Base-by-base conservation (phyloP, 2,797 vertebrate genomes). In the Crocodylus rhombifer region DNA sequence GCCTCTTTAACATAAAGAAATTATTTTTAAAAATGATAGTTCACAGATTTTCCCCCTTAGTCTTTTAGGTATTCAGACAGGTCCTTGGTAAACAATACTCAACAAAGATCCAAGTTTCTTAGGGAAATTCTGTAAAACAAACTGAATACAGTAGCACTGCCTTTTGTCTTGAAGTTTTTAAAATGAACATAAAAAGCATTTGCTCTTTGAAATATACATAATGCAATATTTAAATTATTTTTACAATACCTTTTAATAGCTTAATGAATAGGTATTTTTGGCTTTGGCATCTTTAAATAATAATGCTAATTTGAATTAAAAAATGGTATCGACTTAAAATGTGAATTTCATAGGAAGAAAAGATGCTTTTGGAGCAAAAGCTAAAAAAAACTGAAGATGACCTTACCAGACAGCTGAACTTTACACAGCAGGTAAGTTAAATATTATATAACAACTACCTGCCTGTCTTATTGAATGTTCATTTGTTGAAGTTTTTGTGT, bases 301-400 rank as follows among this genome's bases (percentile, higher is more conserved):
- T 23, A 65, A 75, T 65, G 23, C 33, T 55, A 61, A 83, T 79
- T 21, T 75, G 23, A 33, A 36, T 61, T 42, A 25, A 15, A 79
- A 20, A 14, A 14, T 78, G 61, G 10, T n/a, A 80, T 88, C 93
- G 56, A 88, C 73, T 77, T 75, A 14, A 58, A 82, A 30, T 95
- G 55, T 84, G 33, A 21, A 36, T 97, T 96, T 96, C 82, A 16
- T 84, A 99, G 99, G 98, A 98, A 74, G 99, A 99, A 96, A 99
- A 99, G 92, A 95, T 95, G 21, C 90, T 94, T 1, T 86, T 99
- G 77, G 98, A 99, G 74, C 96, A 98, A 83, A 98, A 98, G 87
- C 97, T 99, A 15, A 98, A 95, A 93, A 98, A 97, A 97, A 99
- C 98, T 2, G 98, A 99, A 88, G 99, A 99, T 18, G 98, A 99